These are phyloP conservation scores for Phoebastria nigripes DNA, from an alignment of 2,797 vertebrate species.

Conservation along the genomic window DNA sequence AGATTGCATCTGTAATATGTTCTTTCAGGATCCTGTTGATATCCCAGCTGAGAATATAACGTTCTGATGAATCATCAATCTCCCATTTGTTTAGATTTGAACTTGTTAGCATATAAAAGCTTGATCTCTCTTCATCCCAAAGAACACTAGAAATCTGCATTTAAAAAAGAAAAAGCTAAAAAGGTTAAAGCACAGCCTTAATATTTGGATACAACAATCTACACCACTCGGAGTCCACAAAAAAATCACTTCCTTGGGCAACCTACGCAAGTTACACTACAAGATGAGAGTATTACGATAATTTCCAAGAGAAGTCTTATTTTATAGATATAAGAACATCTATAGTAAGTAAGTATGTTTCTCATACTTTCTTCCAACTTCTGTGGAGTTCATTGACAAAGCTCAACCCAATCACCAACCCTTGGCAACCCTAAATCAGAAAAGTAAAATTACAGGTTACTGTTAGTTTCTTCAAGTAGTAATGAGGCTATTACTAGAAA, in stretches of 20 bases:
- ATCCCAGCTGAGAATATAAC: slow-evolving; percentile 87
- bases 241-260: neutral
- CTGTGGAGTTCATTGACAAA: neutral
- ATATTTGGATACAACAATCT: neutral
- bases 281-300: neutral
- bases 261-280: neutral
- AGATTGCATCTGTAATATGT: slow-evolving; percentile 88
- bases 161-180: neutral
- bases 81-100: slow-evolving; percentile 89
- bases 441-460: neutral
- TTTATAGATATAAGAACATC: neutral
- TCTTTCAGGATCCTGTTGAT: slow-evolving; percentile 80
- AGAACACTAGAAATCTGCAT: slow-evolving; percentile 86
- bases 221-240: neutral
- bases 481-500: neutral
- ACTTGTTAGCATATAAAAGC: slow-evolving; percentile 86
- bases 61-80: slow-evolving; percentile 84
- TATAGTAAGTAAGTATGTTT: neutral
- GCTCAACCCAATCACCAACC: neutral
- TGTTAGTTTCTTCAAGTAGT: neutral
- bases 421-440: neutral
- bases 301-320: neutral
- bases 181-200: neutral
- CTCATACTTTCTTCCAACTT: neutral
- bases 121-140: slow-evolving; percentile 78